phyloP scores from a whole-genome alignment of 2,797 vertebrate genomes.

The Myotis planiceps region DNA sequence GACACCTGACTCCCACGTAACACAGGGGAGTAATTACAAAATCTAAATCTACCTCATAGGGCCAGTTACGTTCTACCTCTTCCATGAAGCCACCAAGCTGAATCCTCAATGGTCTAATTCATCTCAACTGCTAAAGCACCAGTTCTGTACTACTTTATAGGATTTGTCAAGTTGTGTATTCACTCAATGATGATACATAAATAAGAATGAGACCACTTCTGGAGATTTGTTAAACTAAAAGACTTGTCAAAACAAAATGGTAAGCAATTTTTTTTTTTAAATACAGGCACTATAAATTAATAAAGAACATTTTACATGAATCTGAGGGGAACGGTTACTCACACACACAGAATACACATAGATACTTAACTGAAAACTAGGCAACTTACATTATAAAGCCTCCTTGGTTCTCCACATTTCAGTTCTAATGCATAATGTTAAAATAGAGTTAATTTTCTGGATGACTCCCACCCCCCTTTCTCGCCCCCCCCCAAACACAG shows the following conservation, averaged over 20 bases:
- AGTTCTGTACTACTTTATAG: neutral
- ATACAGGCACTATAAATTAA: neutral
- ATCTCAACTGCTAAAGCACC: neutral
- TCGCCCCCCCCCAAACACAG: neutral
- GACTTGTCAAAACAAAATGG: conserved; percentile 27
- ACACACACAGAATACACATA: neutral
- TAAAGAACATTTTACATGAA: neutral
- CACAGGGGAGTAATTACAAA: neutral
- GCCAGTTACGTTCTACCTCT: neutral
- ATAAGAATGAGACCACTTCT: neutral
- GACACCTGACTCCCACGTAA: neutral
- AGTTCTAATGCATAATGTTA: conserved; percentile 5
- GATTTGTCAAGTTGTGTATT: neutral
- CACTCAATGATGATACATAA: neutral
- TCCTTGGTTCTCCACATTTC: neutral
- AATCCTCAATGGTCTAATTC: neutral
- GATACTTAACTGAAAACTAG: neutral
- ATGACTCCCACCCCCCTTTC: neutral
- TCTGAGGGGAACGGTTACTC: neutral
- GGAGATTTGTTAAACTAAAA: neutral
- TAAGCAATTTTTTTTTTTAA: neutral
- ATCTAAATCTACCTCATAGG: neutral
- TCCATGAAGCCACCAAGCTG: neutral
- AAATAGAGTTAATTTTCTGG: conserved; percentile 24
- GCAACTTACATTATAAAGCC: neutral